Conservation (phyloP, 2,797 vertebrate genomes). For the Myoxocephalus aenaeus region DNA sequence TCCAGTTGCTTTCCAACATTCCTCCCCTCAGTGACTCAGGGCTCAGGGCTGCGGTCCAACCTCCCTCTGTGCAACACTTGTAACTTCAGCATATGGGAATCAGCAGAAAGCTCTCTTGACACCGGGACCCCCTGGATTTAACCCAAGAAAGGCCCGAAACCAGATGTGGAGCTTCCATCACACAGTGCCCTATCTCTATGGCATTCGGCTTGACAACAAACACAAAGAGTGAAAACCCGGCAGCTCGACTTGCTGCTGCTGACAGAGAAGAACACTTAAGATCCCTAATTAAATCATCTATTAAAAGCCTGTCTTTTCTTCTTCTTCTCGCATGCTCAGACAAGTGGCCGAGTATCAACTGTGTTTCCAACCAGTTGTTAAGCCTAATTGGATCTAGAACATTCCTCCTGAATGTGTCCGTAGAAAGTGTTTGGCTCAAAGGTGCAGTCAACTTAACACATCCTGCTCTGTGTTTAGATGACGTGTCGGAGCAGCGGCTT, state of each 20-base stretch:
- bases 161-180: conserved; percentile 60
- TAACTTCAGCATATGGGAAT: conserved; percentile 16
- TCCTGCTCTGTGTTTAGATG: neutral
- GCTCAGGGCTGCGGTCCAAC: neutral
- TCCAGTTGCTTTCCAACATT: conserved; percentile 18
- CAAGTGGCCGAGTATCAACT: neutral
- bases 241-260: conserved; percentile 10
- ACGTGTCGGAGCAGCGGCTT: neutral
- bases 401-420: conserved; percentile 6
- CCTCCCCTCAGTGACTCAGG: conserved; percentile 20
- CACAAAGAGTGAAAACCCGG: neutral
- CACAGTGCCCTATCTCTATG: neutral
- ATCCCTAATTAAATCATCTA: neutral
- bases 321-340: neutral
- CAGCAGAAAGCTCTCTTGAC: conserved; percentile 2
- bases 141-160: conserved; percentile 28
- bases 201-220: conserved; percentile 15
- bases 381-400: conserved; percentile 9
- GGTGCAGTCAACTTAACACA: neutral
- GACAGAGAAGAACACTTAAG: conserved; percentile 10
- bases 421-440: neutral
- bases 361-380: conserved; percentile 21
- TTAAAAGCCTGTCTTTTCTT: neutral
- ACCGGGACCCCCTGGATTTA: neutral
- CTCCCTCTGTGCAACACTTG: neutral